Evolutionary conservation across 2,888 invertebrate genomes (phyloP), one percentile per base, ranked within the genome.

Genomic region (Aplocera efformata): DNA sequence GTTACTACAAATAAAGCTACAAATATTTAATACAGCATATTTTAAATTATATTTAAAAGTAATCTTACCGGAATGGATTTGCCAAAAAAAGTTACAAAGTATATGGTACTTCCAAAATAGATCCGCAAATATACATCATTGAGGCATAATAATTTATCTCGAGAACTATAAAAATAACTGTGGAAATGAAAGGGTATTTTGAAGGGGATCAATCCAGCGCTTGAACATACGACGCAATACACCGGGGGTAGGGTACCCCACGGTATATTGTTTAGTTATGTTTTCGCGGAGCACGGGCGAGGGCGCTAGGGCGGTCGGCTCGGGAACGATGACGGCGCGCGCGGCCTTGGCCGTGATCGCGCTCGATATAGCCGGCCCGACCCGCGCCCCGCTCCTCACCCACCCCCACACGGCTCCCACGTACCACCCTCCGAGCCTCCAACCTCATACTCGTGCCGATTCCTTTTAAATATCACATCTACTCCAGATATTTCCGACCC

Each of bases 321-420:
- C 56, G 64, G 63, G 65, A 65, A 64, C 68, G 74, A 67, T 70
- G 78, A 67, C 75, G 80, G 65, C 66, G 56, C 53, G 61, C 63
- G 72, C 74, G 78, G 75, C 86, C 86, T 86, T 88, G 86, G 83
- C 86, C 86, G 81, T 86, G 86, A 88, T 84, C 85, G 83, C 72
- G 85, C 85, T 85, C 85, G 81, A 86, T 86, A 86, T 86, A 86
- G 80, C 80, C 65, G 67, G 65, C 59, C 57, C 72, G 69, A 61
- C 64, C 50, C 58, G 63, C 53, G 53, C 44, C 7, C 11, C 30
- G 7, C 17, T 8, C 10, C 6, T 8, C 29, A 34, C 11, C 32
- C 37, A 1, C 56, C 55, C 45, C 51, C 51, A 32, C 59, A 55
- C 44, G 48, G 58, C 62, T 45, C 59, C 63, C 51, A 53, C 58